These are phyloP conservation scores for Stichopus horrens DNA, from an alignment of 53 echinoderm and acorn worm species.

Conservation along the genomic window DNA sequence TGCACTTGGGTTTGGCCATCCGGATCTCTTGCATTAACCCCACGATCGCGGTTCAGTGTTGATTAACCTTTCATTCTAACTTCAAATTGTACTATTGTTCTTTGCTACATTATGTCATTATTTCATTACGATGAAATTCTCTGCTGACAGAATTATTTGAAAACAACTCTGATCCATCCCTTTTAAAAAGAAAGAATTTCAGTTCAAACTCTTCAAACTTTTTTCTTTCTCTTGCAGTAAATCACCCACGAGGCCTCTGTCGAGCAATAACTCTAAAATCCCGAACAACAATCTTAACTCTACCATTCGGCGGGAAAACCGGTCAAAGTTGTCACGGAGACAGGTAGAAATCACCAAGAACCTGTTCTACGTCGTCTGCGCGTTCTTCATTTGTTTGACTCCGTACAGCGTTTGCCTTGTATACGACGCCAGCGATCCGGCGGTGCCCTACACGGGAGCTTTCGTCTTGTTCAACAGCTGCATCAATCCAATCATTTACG, in stretches of 20 bases:
- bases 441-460: slow-evolving; percentile 65
- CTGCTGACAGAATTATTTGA: background rate
- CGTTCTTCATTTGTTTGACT: slow-evolving; percentile 64
- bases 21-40: no score
- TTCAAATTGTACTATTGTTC: no score
- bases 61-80: no score
- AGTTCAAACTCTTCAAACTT: background rate
- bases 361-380: slow-evolving; percentile 71
- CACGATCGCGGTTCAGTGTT: no score
- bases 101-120: background rate
- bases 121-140: background rate
- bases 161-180: background rate
- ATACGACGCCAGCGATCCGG: slow-evolving; percentile 64
- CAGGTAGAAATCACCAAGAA: slow-evolving; percentile 77
- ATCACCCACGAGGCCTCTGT: slow-evolving; percentile 36
- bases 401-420: slow-evolving; percentile 69
- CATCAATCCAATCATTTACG: slow-evolving; percentile 68
- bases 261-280: slow-evolving; percentile 17
- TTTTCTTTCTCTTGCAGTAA: slow-evolving; percentile 34
- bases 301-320: slow-evolving; percentile 8
- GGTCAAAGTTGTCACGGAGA: slow-evolving; percentile 45
- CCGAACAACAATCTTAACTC: slow-evolving; percentile 62
- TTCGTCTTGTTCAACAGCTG: slow-evolving; percentile 66
- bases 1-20: no score
- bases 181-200: no score